Evolutionary conservation across 2,113 vertebrate species (phyloP), one percentile per base, ranked within the genome.

Genomic region (Nasalis larvatus): DNA sequence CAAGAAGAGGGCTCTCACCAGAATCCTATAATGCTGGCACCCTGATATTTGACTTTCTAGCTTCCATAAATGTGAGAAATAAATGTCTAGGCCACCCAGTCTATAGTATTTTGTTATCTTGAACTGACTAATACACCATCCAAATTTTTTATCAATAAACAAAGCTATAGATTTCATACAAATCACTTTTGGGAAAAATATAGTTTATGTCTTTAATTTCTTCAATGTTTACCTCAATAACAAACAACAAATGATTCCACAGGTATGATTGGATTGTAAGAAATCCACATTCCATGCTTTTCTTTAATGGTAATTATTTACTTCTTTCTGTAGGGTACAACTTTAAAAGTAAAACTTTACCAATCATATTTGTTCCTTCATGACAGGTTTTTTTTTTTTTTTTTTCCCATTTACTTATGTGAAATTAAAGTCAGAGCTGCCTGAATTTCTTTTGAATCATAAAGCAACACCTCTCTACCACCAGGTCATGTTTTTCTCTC

Each of bases 391-490:
- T 40, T 40, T 47, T 14, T n/a, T 32, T 8, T 11, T 1, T 7
- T n/a, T 9, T 11, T 0, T 2, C 8, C 25, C 60, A 52, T 66
- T 91, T 89, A 40, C 73, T 87, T 95, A 56, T 17, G 12, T 91
- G 47, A 97, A 87, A 96, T 73, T 77, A 52, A 95, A 89, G 56
- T 84, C 73, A 91, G 37, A 93, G 54, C 40, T 94, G 40, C 13
- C 40, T 86, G 77, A 93, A 58, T 94, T 58, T 86, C 69, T 95
- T 96, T 95, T 45, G 77, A 58, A 92, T 94, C 54, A 68, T 63
- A 71, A 95, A 89, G 82, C 60, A 77, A 73, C 92, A 60, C 93
- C 80, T 87, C 47, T 60, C 80, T 74, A 60, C 25, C 49, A 56
- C 83, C 32, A 89, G 71, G 86, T 92, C 92, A 95, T 20, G 18